A percentile compares a stretch with the other conserved stretches of the same genome.
Conservation (phyloP, 2,797 vertebrate genomes). For the Sebastolobus alascanus region DNA sequence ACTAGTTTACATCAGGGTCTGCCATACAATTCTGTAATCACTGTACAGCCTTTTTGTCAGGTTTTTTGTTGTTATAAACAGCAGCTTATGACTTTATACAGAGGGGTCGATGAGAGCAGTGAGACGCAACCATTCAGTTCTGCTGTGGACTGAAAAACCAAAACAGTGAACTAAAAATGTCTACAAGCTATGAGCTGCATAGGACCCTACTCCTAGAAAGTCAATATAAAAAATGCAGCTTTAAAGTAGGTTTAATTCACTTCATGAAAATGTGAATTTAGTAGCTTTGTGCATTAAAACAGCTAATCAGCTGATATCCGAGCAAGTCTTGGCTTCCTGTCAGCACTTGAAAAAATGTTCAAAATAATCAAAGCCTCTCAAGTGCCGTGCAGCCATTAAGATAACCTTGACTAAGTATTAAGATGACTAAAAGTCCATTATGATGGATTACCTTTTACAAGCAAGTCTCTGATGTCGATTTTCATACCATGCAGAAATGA, state of each 20-base stretch:
- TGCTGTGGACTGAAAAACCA: not conserved
- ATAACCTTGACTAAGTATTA: slow-evolving; percentile 47
- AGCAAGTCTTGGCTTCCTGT: slow-evolving; percentile 11
- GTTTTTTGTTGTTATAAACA: slow-evolving; percentile 2
- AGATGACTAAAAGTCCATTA: slow-evolving; percentile 47
- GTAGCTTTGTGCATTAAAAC: not conserved
- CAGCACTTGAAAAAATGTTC: slow-evolving; percentile 32
- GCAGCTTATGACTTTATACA: slow-evolving; percentile 17
- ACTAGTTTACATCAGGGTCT: not conserved
- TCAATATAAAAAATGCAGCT: not conserved
- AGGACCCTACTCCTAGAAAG: not conserved
- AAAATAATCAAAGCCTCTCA: slow-evolving; percentile 43
- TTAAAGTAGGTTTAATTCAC: not conserved
- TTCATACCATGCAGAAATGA: slow-evolving; percentile 55
- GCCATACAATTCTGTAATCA: not conserved
- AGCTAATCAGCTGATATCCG: not conserved
- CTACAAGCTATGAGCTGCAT: not conserved
- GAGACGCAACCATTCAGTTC: slow-evolving; percentile 2
- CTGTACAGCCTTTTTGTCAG: not conserved
- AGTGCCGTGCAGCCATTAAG: slow-evolving; percentile 53
- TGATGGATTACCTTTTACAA: slow-evolving; percentile 61
- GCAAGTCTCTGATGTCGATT: slow-evolving; percentile 62
- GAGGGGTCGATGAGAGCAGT: slow-evolving; percentile 8
- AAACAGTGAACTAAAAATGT: slow-evolving; percentile 20
- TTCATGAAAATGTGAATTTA: slow-evolving; percentile 9